Conservation (phyloP, 1,140 invertebrate species). For the Psilanteris sp. region DNA sequence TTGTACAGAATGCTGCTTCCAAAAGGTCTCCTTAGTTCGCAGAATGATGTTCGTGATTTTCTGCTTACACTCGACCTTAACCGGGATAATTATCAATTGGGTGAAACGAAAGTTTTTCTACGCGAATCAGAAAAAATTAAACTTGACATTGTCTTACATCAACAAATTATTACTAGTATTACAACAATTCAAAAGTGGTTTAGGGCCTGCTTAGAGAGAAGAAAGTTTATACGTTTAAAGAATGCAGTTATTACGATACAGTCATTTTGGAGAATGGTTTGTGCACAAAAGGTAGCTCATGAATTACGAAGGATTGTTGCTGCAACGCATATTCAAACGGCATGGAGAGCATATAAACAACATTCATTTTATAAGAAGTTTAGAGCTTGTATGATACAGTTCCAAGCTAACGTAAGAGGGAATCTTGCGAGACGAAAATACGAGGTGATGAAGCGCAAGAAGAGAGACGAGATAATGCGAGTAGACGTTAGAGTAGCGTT, state of each 20-base stretch:
- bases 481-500: conserved; percentile 56
- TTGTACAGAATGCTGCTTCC: conserved; percentile 94
- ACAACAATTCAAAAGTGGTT: conserved; percentile 96
- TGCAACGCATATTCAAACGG: conserved; percentile 87
- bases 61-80: conserved; percentile 89
- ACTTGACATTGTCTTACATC: conserved; percentile 93
- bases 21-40: conserved; percentile 89
- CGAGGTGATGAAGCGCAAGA: conserved; percentile 74
- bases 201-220: conserved; percentile 87
- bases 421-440: conserved; percentile 81
- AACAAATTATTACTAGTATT: conserved; percentile 95
- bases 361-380: conserved; percentile 85
- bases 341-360: conserved; percentile 85
- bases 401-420: conserved; percentile 88
- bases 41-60: conserved; percentile 89
- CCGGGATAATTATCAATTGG: conserved; percentile 94
- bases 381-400: conserved; percentile 81
- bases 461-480: conserved; percentile 55
- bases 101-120: conserved; percentile 93
- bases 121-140: conserved; percentile 96
- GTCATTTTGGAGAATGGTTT: conserved; percentile 85
- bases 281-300: conserved; percentile 79
- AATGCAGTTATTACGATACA: conserved; percentile 89
- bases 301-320: conserved; percentile 81
- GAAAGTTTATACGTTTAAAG: conserved; percentile 87